A percentile compares a stretch with the other conserved stretches of the same genome.
phyloP scores from a whole-genome alignment of 2,888 invertebrate genomes.

The Drosophila anomelani region DNA sequence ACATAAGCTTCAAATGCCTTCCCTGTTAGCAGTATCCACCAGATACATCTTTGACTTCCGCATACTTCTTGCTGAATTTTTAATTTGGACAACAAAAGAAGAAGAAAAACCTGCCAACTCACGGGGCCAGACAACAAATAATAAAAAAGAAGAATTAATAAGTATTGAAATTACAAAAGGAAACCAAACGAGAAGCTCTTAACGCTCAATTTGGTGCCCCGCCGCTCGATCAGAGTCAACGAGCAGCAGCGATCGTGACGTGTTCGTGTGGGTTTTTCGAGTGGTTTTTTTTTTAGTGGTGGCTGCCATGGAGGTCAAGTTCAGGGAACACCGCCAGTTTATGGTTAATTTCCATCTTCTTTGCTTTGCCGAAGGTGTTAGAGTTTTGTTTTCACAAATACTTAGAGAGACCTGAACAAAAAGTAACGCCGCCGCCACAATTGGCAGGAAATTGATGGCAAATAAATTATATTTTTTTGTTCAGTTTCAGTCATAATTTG shows the following conservation, averaged over 20 bases:
- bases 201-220: slow-evolving; percentile 44
- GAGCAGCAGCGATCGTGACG: slow-evolving; percentile 33
- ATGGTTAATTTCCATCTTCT: slow-evolving; percentile 27
- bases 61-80: slow-evolving; percentile 41
- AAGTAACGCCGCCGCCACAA: not conserved
- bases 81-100: slow-evolving; percentile 23
- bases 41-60: slow-evolving; percentile 47
- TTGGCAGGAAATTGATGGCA: slow-evolving; percentile 13
- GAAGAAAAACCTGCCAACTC: slow-evolving; percentile 30
- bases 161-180: slow-evolving; percentile 24
- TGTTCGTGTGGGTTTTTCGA: slow-evolving; percentile 6
- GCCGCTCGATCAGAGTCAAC: slow-evolving; percentile 6
- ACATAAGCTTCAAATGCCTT: not conserved
- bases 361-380: slow-evolving; percentile 20
- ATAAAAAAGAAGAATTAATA: slow-evolving; percentile 23
- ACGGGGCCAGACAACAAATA: slow-evolving; percentile 19
- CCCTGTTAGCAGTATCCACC: not conserved
- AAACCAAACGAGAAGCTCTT: slow-evolving; percentile 37
- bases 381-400: slow-evolving; percentile 12
- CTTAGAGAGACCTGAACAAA: slow-evolving; percentile 8
- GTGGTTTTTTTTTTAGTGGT: slow-evolving; percentile 4
- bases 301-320: slow-evolving; percentile 69
- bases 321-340: slow-evolving; percentile 65
- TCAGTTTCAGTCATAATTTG: not conserved
- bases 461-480: not conserved